Percentiles rank a stretch among this genome's conserved stretches.
Conservation (phyloP, 2,113 vertebrate species). For the Eurystomus gularis region DNA sequence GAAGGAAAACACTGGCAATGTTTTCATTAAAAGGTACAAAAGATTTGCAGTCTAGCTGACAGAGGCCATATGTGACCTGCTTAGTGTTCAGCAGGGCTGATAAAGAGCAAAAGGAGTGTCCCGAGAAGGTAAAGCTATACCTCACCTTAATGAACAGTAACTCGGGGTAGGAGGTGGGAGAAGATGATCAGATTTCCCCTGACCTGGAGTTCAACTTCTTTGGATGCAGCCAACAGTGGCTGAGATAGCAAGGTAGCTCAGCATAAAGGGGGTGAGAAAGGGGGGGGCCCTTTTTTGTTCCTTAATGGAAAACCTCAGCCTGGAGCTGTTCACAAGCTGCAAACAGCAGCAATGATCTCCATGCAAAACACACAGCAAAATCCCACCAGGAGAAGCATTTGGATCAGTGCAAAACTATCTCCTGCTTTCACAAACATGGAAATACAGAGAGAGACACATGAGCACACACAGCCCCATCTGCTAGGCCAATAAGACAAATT, state of each 20-base stretch:
- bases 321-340: background rate
- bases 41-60: constrained; percentile 66
- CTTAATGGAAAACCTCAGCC: background rate
- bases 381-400: background rate
- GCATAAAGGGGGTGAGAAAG: background rate
- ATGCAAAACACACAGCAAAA: background rate
- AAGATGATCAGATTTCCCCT: constrained; percentile 62
- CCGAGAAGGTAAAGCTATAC: constrained; percentile 66
- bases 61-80: constrained; percentile 70
- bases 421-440: background rate
- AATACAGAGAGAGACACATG: background rate
- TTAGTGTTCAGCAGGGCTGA: constrained; percentile 36
- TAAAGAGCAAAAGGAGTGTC: constrained; percentile 63
- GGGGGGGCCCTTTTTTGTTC: background rate
- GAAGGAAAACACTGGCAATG: constrained; percentile 60
- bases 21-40: constrained; percentile 68
- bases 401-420: background rate
- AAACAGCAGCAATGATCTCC: background rate
- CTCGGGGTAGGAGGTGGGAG: constrained; percentile 38
- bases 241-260: constrained; percentile 19
- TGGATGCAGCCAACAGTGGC: constrained; percentile 13
- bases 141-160: constrained; percentile 66
- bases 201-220: constrained; percentile 65
- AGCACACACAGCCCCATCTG: background rate
- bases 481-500: background rate